phyloP scores from a whole-genome alignment of 2,797 vertebrate species.

The Podargus strigoides region DNA sequence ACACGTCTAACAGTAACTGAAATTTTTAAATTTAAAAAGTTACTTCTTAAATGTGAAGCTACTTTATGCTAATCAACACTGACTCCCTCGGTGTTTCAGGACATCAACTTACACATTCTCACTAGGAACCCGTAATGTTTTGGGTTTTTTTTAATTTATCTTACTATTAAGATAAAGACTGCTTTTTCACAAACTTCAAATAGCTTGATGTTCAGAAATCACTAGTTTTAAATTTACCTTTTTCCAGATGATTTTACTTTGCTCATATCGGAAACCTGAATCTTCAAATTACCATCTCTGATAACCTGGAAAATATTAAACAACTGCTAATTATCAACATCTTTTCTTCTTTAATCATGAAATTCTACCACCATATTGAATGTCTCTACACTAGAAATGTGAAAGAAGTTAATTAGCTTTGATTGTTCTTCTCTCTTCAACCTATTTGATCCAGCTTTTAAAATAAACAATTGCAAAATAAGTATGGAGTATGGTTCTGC shows the following conservation, averaged over 20 bases:
- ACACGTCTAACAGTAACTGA: not conserved
- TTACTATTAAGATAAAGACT: not conserved
- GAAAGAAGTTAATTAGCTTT: not conserved
- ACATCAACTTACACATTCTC: not conserved
- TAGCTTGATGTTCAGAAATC: not conserved
- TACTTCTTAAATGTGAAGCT: not conserved
- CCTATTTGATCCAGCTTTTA: not conserved
- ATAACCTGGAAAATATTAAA: conserved; percentile 64
- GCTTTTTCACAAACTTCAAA: not conserved
- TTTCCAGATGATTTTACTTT: conserved; percentile 93
- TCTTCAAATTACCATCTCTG: conserved; percentile 81
- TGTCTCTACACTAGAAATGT: not conserved
- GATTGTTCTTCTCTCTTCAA: not conserved
- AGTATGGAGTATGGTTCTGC: not conserved
- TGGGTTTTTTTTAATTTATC: too few species aligned
- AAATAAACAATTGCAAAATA: not conserved
- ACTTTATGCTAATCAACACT: not conserved
- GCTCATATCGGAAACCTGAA: conserved; percentile 82
- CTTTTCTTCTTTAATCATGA: not conserved
- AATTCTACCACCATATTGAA: not conserved
- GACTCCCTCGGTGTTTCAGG: not conserved
- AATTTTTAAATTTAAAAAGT: not conserved
- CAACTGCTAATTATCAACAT: not conserved
- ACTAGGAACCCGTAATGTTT: not conserved
- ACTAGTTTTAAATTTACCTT: conserved; percentile 80